Evolutionary conservation across 2,888 invertebrate species (phyloP), one percentile per base, ranked within the genome.

Genomic region (Pseudanteris insignis): DNA sequence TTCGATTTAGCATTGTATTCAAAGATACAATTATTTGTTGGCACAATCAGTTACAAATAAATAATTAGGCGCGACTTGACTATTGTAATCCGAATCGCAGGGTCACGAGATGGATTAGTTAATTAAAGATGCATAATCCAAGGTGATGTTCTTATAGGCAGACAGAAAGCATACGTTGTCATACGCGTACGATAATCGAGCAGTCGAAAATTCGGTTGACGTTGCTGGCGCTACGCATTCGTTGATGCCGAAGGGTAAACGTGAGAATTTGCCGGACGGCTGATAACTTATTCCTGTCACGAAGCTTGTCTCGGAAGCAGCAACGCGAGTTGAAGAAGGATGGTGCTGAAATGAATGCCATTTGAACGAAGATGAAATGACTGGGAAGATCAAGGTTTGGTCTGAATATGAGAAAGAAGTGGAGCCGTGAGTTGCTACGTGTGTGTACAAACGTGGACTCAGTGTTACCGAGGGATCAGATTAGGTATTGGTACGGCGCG

Each of bases 401-500:
- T 53, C 41, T 41, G 40, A 44, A 53, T 53, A 33, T 41, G 50
- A 34, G 9, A 44, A 38, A 18, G 38, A 44, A 44, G 14, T 36
- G 40, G 44, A 28, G 44, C 13, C 3, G 18, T 48, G 25, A 37
- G 18, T 34, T 24, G 15, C 15, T 5, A 3, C 26, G 48, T 47
- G 47, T 40, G 29, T 37, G 18, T 47, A 53, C 36, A 50, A 46
- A 48, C 54, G 50, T 40, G 54, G 50, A 47, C 62, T 18, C 47
- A 44, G 57, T 34, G 28, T 33, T 36, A 29, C 55, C 55, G 51
- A 63, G 54, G 59, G 69, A 72, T 73, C 64, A 67, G 74, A 75
- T 75, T 73, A 71, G 72, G 68, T 71, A 71, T 70, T 68, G 71
- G 68, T 63, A 70, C n/a, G 72, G 69, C 69, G 63, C 69, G 67